Evolutionary conservation across 1,140 invertebrate species (phyloP).

Genomic region (Magallana angulata): DNA sequence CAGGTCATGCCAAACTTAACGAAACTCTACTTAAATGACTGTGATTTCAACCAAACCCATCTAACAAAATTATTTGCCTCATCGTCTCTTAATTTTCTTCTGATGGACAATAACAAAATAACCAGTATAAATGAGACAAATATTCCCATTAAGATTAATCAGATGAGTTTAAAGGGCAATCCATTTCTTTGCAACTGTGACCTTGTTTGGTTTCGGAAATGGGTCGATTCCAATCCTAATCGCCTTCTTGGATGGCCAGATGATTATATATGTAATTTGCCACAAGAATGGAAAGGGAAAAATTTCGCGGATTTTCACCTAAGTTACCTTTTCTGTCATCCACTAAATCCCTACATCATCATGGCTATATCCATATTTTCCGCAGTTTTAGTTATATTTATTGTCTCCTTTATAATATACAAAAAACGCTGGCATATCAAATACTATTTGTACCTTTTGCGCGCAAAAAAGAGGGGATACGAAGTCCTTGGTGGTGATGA

Average conservation of each 20-base stretch:
- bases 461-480: conserved; percentile 14
- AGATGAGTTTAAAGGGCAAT: conserved; percentile 1
- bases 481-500: background rate
- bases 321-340: background rate
- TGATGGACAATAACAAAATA: conserved; percentile 6
- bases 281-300: background rate
- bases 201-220: conserved; percentile 31
- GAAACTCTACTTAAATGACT: background rate
- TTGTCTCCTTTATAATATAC: background rate
- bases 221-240: background rate
- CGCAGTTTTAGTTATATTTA: background rate
- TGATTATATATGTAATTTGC: conserved; percentile 17
- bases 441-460: conserved; percentile 35
- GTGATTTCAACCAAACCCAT: background rate
- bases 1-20: background rate
- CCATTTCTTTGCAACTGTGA: conserved; percentile 2
- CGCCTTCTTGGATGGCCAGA: background rate
- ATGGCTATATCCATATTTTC: background rate
- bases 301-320: conserved; percentile 18
- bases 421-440: conserved; percentile 38
- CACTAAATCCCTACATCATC: background rate
- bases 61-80: background rate
- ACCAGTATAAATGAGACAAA: conserved; percentile 1
- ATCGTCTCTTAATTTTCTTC: background rate
- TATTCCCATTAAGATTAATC: background rate